phyloP scores from a whole-genome alignment of 2,113 vertebrate species.

The Scartelaos histophorus region DNA sequence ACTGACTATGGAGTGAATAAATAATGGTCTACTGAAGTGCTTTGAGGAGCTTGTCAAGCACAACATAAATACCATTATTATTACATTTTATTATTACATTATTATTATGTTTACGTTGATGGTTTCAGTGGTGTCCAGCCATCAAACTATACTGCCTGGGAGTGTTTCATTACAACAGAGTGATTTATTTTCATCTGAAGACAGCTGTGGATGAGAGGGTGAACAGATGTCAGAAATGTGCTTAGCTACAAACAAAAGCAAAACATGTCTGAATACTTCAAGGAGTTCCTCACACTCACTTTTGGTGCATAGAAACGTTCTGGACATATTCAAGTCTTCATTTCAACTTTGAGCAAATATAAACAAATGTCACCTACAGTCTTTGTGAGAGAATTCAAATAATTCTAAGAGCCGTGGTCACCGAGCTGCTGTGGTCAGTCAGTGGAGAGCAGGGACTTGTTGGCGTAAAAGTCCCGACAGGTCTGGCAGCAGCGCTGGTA shows the following conservation, averaged over 20 bases:
- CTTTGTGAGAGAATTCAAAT: not conserved
- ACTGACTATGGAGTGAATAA: not conserved
- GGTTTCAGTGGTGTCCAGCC: not conserved
- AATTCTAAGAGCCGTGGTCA: not conserved
- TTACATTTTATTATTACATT: not conserved
- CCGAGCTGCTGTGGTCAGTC: slow-evolving; percentile 60
- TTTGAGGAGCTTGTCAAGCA: not conserved
- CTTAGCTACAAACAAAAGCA: not conserved
- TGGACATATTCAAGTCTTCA: slow-evolving; percentile 75
- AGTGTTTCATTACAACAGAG: not conserved
- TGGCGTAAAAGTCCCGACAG: slow-evolving; percentile 94
- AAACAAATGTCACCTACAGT: slow-evolving; percentile 28
- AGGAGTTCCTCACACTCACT: slow-evolving; percentile 1
- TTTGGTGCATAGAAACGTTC: slow-evolving; percentile 69
- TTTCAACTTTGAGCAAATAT: slow-evolving; percentile 57
- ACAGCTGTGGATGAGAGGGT: not conserved
- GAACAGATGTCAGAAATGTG: not conserved
- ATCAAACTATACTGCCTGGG: not conserved
- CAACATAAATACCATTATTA: slow-evolving; percentile 3
- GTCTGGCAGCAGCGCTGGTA: slow-evolving; percentile 96
- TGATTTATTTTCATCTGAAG: not conserved
- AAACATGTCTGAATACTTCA: slow-evolving; percentile 4
- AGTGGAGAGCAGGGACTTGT: slow-evolving; percentile 84
- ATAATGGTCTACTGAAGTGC: not conserved
- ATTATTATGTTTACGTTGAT: not conserved